Base-by-base conservation (phyloP, 2,797 vertebrate species). In the Parauchenoglanis ngamensis region DNA sequence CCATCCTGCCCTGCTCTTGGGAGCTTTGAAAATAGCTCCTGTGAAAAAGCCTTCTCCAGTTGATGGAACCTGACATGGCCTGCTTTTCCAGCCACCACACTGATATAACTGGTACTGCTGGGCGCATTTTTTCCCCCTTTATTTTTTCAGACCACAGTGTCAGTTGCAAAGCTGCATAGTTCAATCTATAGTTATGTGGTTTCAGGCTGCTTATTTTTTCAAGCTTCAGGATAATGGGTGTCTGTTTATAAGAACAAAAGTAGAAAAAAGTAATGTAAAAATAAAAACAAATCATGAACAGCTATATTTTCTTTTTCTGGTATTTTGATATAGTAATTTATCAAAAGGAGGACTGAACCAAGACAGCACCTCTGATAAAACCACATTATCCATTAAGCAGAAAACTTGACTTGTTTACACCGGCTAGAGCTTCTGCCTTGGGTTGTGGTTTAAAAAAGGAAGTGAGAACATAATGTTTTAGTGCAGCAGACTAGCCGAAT, bases 1-100 rank as follows among this genome's bases (percentile, higher is more conserved):
- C 95, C 94, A 94, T 95, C 93, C 94, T 95, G 94, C 92, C 93
- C 81, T 89, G 93, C 93, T 96, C 96, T 96, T 97, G 92, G 94
- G 96, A 97, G 96, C 94, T 92, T 97, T 97, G 95, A 96, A 97
- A 97, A 97, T 94, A 97, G 96, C 96, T 96, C 82, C 90, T 89
- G 90, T 88, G 86, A 90, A 91, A 90, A 79, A 79, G 68, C 85
- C 93, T 94, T 93, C 91, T 94, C 89, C 91, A 93, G 93, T 94
- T 89, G 93, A 96, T 95, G 94, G 91, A 95, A 95, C 96, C 94
- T 95, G 96, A 96, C 94, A 79, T 97, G 97, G 93, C 96, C 96
- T 97, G 95, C 94, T 97, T 97, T 96, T 92, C 92, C 90, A 93
- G 94, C 79, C 85, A 57, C 88, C 63, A 90, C 89, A 89, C 90